Percentiles rank a stretch among this genome's conserved stretches.
These are phyloP conservation scores for Anser brachyrhynchus DNA, from an alignment of 2,113 vertebrate species.

Conservation along the genomic window DNA sequence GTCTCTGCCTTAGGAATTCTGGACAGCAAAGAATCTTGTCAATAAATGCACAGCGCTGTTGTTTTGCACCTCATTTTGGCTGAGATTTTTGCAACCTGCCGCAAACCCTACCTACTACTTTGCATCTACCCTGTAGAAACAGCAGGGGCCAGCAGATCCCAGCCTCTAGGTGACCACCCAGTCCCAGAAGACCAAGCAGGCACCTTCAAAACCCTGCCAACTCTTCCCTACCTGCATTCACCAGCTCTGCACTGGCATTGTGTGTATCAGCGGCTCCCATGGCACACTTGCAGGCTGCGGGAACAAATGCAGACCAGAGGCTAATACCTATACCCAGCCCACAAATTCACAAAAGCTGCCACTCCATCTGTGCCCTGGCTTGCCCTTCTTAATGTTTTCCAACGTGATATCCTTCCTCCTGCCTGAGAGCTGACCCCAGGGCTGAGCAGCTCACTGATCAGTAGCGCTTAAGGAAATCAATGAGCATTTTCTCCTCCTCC, in stretches of 20 bases:
- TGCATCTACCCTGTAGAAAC: not conserved
- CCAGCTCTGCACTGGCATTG: fast-evolving
- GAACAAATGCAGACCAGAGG: fast-evolving
- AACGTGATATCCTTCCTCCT: not conserved
- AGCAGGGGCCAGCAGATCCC: not conserved
- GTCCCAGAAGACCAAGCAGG: not conserved
- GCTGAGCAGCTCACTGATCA: not conserved
- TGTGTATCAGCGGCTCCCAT: not conserved
- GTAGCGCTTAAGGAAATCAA: conserved; percentile 15
- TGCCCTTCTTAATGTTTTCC: not conserved
- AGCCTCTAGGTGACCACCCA: not conserved
- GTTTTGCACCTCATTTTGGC: not conserved
- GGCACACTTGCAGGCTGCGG: not conserved
- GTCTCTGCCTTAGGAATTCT: not conserved
- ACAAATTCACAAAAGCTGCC: not conserved
- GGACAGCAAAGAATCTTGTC: not conserved
- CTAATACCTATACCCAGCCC: not conserved
- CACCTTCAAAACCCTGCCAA: not conserved
- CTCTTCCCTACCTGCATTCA: not conserved
- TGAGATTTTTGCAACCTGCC: not conserved
- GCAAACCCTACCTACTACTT: not conserved
- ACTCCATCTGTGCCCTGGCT: not conserved
- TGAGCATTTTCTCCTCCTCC: conserved; percentile 9
- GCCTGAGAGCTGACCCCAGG: not conserved
- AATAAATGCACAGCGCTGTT: not conserved